phyloP scores from a whole-genome alignment of 2,113 vertebrate genomes.

The Neolamprologus caudopunctatus region DNA sequence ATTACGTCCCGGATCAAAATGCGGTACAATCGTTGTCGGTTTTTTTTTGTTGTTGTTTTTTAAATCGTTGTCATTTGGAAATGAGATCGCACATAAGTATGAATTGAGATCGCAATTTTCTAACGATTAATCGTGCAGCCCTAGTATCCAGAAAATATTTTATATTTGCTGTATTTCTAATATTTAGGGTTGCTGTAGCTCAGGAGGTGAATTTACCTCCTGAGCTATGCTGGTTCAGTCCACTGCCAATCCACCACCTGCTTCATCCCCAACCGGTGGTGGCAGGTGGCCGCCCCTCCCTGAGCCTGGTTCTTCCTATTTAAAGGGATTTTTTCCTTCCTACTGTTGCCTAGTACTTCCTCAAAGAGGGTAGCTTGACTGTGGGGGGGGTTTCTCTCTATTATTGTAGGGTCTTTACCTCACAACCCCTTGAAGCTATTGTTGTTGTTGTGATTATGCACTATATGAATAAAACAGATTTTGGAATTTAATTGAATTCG shows the following conservation, averaged over 20 bases:
- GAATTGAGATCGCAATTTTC: no score
- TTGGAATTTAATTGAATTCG: neutral
- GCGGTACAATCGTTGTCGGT: no score
- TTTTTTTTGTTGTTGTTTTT: no score
- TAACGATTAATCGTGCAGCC: no score
- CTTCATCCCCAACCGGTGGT: neutral
- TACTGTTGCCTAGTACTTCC: neutral
- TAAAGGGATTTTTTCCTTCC: neutral
- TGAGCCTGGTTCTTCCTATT: neutral
- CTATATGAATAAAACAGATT: neutral
- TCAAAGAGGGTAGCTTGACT: neutral
- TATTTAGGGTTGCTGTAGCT: no score
- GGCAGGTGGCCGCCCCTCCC: neutral
- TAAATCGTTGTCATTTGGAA: no score
- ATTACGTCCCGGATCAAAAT: no score
- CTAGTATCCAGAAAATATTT: no score
- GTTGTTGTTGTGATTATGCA: neutral
- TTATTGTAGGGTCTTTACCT: neutral
- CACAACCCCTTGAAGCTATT: neutral
- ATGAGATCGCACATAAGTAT: no score
- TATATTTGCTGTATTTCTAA: no score
- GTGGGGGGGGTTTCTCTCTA: neutral
- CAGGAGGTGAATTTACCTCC: neutral
- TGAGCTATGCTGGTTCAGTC: neutral
- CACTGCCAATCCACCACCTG: neutral